Percentiles rank a stretch among this genome's conserved stretches.
Evolutionary conservation across 1,140 invertebrate genomes (phyloP).

Genomic region (Alviniconcha marisindica): DNA sequence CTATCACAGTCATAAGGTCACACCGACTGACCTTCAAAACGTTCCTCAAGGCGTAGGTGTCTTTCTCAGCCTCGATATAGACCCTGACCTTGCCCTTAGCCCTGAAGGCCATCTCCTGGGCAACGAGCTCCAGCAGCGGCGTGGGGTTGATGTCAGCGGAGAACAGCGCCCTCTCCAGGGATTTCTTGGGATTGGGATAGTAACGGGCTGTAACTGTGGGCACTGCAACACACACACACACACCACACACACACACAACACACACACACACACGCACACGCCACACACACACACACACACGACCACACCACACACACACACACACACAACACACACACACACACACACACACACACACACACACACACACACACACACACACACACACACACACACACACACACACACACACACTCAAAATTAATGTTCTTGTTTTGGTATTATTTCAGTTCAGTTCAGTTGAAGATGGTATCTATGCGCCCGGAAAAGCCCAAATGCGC

Average conservation of each 20-base stretch:
- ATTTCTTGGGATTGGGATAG: conserved; percentile 26
- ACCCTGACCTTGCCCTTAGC: conserved; percentile 39
- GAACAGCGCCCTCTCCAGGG: conserved; percentile 30
- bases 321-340: not conserved
- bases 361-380: conserved; percentile 22
- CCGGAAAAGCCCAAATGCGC: too few relatives aligned
- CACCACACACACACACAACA: not conserved
- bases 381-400: conserved; percentile 25
- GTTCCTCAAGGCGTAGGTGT: conserved; percentile 24
- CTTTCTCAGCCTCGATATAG: conserved; percentile 32
- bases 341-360: too few relatives aligned
- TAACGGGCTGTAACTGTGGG: conserved; percentile 30
- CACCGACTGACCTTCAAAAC: conserved; percentile 30
- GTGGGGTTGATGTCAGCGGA: conserved; percentile 44
- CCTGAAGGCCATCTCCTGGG: conserved; percentile 43
- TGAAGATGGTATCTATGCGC: too few relatives aligned
- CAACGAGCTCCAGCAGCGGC: conserved; percentile 36
- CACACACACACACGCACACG: not conserved
- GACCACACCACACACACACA: not conserved
- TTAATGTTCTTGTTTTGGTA: too few relatives aligned
- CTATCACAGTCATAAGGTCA: too few relatives aligned
- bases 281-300: conserved; percentile 28
- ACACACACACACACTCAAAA: not conserved
- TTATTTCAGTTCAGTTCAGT: too few relatives aligned
- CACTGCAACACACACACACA: conserved; percentile 25